Base-by-base conservation (phyloP, 2,888 invertebrate species). In the Mimachlamys varia region DNA sequence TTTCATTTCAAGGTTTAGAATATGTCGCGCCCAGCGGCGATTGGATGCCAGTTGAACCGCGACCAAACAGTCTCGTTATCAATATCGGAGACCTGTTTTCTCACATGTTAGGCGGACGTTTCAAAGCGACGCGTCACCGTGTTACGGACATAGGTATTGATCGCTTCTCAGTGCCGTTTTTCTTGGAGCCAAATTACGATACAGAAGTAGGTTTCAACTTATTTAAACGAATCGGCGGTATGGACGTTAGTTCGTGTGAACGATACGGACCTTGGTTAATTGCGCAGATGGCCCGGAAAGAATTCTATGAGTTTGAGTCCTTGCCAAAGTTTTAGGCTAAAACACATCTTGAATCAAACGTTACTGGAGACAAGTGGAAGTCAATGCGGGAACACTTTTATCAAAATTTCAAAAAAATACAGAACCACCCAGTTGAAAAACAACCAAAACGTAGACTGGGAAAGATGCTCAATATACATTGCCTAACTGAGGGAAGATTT, bases 161-260 rank as follows among this genome's bases (percentile, higher is more conserved):
- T 62, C 62, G 62, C 7, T 62, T 62, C 22, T 62, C 62, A 3
- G 62, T 62, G 22, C 62, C 62, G 62, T 62, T 62, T 62, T 62
- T 62, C 62, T n/a, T 62, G 1, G 62, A 62, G 62, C 62, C 62
- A 62, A 62, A 62, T n/a, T 62, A 62, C 22, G 62, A 62, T 62
- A 62, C n/a, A 62, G 62, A 62, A 22, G 62, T 62, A 1, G 62
- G 62, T 62, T 62, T n/a, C 22, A 22, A 62, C 22, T 62, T 62
- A 22, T n/a, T 62, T 22, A 22, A 62, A 62, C 19, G 22, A n/a
- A 62, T 22, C 10, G 22, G n/a, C 7, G 62, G 62, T 22, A n/a
- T n/a, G 62, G 62, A 62, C 10, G n/a, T n/a, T 22, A 62, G 62
- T 62, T 7, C 22, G 17, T 22, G 62, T 62, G 62, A 62, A 62